Conservation (phyloP, 2,797 vertebrate species). For the Coracias cyanogaster region DNA sequence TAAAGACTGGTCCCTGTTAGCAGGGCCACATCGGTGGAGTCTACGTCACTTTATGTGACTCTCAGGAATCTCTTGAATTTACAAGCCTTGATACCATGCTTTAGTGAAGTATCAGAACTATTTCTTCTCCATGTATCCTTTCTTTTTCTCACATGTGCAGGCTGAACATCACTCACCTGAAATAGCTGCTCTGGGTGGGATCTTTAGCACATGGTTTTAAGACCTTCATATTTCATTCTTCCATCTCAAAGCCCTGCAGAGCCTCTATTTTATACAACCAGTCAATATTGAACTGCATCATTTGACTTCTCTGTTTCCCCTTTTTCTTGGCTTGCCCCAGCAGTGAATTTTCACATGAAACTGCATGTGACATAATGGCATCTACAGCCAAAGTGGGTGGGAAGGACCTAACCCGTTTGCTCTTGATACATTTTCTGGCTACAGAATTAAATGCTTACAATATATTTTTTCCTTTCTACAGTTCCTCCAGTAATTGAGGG, state of each 20-base stretch:
- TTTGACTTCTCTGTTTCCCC: not conserved
- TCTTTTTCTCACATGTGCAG: not conserved
- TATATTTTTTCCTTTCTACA: constrained; percentile 63
- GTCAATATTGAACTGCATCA: not conserved
- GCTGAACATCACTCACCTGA: not conserved
- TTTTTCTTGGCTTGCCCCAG: not conserved
- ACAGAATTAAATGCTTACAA: not conserved
- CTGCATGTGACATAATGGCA: not conserved
- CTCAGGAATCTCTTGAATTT: not conserved
- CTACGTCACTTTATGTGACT: not conserved
- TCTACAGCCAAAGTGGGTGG: not conserved
- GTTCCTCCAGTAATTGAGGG: constrained; percentile 92
- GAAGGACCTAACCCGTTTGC: not conserved
- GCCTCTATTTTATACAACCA: not conserved
- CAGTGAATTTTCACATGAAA: not conserved
- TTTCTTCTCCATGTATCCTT: not conserved
- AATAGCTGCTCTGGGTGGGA: not conserved
- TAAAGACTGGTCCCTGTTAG: not conserved
- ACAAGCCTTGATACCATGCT: not conserved
- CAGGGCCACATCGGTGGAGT: not conserved
- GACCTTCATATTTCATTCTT: not conserved
- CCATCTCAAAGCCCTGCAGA: not conserved
- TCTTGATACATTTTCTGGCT: constrained; percentile 29
- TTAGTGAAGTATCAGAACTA: not conserved
- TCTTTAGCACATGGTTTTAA: not conserved